Evolutionary conservation across 2,888 invertebrate species (phyloP).

Genomic region (Horisme vitalbata): DNA sequence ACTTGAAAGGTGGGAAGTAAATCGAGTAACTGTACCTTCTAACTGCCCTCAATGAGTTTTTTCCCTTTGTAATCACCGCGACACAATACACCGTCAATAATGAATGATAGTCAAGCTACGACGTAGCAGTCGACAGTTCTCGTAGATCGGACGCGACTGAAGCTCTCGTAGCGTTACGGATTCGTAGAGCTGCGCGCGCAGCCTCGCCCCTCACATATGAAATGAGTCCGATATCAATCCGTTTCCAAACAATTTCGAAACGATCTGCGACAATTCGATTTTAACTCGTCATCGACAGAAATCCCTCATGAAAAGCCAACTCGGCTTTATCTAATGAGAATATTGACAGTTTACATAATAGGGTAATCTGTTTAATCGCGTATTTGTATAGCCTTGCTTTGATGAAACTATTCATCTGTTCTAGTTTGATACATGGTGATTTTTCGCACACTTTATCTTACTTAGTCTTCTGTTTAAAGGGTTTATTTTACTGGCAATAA

Average conservation of each 20-base stretch:
- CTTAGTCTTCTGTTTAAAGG: background rate
- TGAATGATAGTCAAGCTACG: constrained; percentile 55
- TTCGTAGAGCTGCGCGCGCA: constrained; percentile 73
- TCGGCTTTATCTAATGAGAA: no score
- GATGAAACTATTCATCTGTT: no score
- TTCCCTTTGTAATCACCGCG: constrained; percentile 50
- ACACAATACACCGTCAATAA: constrained; percentile 47
- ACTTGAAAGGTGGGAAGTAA: background rate
- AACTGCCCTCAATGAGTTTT: constrained; percentile 33
- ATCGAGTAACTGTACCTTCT: constrained; percentile 40
- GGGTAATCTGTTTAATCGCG: no score
- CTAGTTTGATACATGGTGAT: no score
- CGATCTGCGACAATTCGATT: constrained; percentile 60
- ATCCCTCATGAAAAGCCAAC: background rate
- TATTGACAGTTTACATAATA: no score
- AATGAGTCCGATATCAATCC: constrained; percentile 77
- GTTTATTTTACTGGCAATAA: constrained; percentile 5
- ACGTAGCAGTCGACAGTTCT: constrained; percentile 64
- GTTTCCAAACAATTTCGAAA: constrained; percentile 62
- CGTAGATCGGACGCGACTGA: constrained; percentile 73
- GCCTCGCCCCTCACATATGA: constrained; percentile 74
- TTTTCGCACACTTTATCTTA: no score
- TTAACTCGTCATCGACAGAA: constrained; percentile 33
- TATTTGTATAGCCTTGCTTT: no score
- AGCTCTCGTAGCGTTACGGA: constrained; percentile 61